These are phyloP conservation scores for Circaetus gallicus DNA, from an alignment of 2,113 vertebrate species.

Conservation along the genomic window DNA sequence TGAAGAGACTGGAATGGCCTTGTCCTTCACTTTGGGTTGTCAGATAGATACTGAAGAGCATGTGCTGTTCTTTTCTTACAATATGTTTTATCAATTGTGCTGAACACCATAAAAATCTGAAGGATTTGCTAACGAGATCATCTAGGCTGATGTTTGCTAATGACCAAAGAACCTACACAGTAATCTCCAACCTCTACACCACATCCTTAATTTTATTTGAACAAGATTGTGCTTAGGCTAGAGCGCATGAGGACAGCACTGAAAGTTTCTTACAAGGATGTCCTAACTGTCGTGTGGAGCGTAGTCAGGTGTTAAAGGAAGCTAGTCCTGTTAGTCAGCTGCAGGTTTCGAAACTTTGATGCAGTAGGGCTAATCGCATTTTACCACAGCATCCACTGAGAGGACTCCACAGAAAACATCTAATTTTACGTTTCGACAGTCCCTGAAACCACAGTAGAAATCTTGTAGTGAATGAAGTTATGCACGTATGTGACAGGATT, in stretches of 20 bases:
- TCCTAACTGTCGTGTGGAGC: no score
- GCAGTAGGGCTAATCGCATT: fast-evolving
- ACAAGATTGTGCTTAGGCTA: neutral
- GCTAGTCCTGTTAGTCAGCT: no score
- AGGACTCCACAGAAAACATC: neutral
- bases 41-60: neutral
- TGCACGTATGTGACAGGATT: fast-evolving
- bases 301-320: neutral
- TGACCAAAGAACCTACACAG: neutral
- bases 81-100: neutral
- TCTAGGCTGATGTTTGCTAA: neutral
- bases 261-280: neutral
- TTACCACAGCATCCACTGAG: neutral
- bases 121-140: neutral
- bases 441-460: neutral
- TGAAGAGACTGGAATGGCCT: neutral
- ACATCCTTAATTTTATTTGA: neutral
- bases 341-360: neutral
- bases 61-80: neutral
- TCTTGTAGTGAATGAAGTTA: neutral
- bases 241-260: neutral
- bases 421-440: neutral
- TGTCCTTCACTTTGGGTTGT: neutral
- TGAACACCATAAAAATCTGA: neutral
- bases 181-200: neutral